These are phyloP conservation scores for Fragum sueziense DNA, from an alignment of 2,888 invertebrate species.

Conservation along the genomic window DNA sequence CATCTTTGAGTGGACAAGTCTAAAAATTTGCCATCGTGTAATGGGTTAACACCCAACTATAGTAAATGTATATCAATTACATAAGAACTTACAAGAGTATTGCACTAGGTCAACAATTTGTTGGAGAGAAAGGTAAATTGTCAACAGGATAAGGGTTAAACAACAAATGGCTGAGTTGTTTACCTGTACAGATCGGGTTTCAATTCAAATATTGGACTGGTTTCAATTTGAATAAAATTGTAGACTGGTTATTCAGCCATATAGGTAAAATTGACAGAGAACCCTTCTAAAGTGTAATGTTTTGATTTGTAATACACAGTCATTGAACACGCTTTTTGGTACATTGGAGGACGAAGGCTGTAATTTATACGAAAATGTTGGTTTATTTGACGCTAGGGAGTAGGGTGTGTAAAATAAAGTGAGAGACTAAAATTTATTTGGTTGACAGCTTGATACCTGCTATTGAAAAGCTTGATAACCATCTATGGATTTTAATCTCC, in stretches of 20 bases:
- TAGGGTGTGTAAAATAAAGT: not conserved
- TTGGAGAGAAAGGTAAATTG: too few relatives aligned
- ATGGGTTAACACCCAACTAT: too few relatives aligned
- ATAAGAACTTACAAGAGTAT: too few relatives aligned
- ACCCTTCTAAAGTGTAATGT: conserved; percentile 13
- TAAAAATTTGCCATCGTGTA: too few relatives aligned
- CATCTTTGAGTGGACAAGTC: too few relatives aligned
- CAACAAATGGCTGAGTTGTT: conserved; percentile 4
- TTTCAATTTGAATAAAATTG: conserved; percentile 8
- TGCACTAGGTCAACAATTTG: too few relatives aligned
- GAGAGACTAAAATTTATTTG: not conserved
- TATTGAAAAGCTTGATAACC: not conserved
- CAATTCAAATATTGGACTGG: conserved; percentile 16
- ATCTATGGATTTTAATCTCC: too few relatives aligned
- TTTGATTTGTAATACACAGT: conserved; percentile 14
- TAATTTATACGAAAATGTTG: not conserved
- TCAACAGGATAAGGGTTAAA: conserved; percentile 11
- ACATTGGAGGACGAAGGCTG: not conserved
- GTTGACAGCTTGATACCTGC: not conserved
- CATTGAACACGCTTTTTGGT: conserved; percentile 1
- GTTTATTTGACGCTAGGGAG: not conserved
- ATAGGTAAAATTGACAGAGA: conserved; percentile 14
- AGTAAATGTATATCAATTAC: too few relatives aligned
- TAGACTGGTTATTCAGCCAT: not conserved
- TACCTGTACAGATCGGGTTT: conserved; percentile 16